Percentiles rank a stretch among this genome's conserved stretches.
Conservation (phyloP, 2,888 invertebrate species). For the Kuschelorhynchus macadamiae region DNA sequence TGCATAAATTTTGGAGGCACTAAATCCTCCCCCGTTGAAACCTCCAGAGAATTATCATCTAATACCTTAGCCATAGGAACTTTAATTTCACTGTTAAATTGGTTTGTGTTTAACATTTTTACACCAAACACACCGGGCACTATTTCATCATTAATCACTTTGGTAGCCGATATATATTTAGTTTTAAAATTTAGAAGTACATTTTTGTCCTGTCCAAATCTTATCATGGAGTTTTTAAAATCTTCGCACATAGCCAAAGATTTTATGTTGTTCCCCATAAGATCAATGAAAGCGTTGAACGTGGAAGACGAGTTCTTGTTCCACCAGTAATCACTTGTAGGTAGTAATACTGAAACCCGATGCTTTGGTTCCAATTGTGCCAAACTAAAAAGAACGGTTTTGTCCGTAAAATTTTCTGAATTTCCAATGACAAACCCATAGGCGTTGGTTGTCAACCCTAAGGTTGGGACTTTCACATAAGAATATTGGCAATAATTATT, state of each 20-base stretch:
- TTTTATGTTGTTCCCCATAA: slow-evolving; percentile 34
- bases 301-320: slow-evolving; percentile 31
- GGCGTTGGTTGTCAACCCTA: slow-evolving; percentile 21
- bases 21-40: background rate
- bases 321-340: slow-evolving; percentile 43
- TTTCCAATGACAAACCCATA: slow-evolving; percentile 29
- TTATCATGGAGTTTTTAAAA: slow-evolving; percentile 38
- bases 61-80: slow-evolving; percentile 34
- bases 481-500: slow-evolving; percentile 34
- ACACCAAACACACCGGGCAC: slow-evolving; percentile 44
- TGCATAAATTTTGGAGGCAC: slow-evolving; percentile 19
- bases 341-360: slow-evolving; percentile 37
- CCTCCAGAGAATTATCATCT: slow-evolving; percentile 23
- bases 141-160: slow-evolving; percentile 33
- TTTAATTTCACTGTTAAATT: slow-evolving; percentile 39
- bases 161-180: slow-evolving; percentile 41
- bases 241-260: slow-evolving; percentile 33
- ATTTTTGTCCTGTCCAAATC: slow-evolving; percentile 37
- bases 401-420: slow-evolving; percentile 64
- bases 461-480: slow-evolving; percentile 23
- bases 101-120: slow-evolving; percentile 41
- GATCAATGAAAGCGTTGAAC: slow-evolving; percentile 28
- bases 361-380: slow-evolving; percentile 40
- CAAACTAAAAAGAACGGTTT: slow-evolving; percentile 64
- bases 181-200: slow-evolving; percentile 43